phyloP scores from a whole-genome alignment of 2,797 vertebrate genomes.

The Argyrosomus regius region DNA sequence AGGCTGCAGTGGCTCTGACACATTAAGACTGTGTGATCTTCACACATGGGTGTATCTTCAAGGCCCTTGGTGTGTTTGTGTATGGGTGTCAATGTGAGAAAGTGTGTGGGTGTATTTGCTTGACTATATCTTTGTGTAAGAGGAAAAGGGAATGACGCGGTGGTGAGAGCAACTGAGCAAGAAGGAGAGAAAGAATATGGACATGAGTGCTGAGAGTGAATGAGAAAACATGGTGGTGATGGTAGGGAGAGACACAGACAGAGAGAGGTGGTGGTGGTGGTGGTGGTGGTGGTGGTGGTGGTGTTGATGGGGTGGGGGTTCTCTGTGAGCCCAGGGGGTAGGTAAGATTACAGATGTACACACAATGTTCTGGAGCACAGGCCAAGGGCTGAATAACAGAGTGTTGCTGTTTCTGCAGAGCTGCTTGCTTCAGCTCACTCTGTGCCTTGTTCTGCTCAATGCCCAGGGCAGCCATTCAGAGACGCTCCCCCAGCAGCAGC shows the following conservation, averaged over 20 bases:
- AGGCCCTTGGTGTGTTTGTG: conserved; percentile 81
- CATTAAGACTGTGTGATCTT: conserved; percentile 78
- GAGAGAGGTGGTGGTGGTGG: neutral
- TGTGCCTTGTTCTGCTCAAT: conserved; percentile 75
- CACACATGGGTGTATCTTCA: conserved; percentile 80
- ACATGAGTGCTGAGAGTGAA: conserved; percentile 59
- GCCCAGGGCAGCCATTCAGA: conserved; percentile 83
- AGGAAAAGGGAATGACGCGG: conserved; percentile 68
- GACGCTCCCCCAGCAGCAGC: conserved; percentile 68
- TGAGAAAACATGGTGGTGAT: conserved; percentile 52
- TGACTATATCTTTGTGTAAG: conserved; percentile 80
- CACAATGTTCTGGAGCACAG: conserved; percentile 82
- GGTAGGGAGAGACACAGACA: conserved; percentile 12
- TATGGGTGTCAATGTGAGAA: conserved; percentile 80
- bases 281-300: neutral
- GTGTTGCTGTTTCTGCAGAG: conserved; percentile 79
- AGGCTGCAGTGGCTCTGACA: conserved; percentile 74
- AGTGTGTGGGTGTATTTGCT: conserved; percentile 80
- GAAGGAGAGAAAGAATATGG: conserved; percentile 52
- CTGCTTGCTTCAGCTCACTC: conserved; percentile 78
- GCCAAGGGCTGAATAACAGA: conserved; percentile 80
- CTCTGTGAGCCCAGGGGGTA: conserved; percentile 73
- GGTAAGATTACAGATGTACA: conserved; percentile 84
- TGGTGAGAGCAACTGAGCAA: conserved; percentile 61
- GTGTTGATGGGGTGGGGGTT: conserved; percentile 26